Evolutionary conservation across 2,113 vertebrate species (phyloP).

Genomic region (Myxocyprinus asiaticus): DNA sequence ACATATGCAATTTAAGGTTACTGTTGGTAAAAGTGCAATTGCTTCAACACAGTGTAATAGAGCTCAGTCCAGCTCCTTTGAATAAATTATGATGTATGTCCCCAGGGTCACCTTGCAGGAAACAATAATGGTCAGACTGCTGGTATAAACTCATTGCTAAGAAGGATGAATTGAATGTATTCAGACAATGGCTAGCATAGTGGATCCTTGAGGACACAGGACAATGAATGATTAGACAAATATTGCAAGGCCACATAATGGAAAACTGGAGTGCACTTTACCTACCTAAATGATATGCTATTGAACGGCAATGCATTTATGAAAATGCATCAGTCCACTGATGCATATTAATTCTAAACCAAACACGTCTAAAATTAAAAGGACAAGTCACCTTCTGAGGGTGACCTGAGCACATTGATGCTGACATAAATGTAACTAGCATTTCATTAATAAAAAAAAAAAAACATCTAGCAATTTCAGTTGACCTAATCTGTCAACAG

Average conservation of each 20-base stretch:
- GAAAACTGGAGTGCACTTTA: conserved; percentile 71
- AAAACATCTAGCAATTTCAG: too few relatives aligned
- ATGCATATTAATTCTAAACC: background rate
- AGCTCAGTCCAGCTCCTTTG: conserved; percentile 42
- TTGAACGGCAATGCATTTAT: background rate
- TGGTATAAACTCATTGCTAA: conserved; percentile 27
- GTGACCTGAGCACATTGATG: background rate
- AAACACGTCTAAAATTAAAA: background rate
- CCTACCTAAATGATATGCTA: conserved; percentile 49
- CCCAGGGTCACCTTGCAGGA: conserved; percentile 67
- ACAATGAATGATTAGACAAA: conserved; percentile 71
- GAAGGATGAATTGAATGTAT: conserved; percentile 64
- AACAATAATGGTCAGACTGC: conserved; percentile 50
- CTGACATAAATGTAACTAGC: background rate
- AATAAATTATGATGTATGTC: conserved; percentile 51
- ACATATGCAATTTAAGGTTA: background rate
- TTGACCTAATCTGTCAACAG: conserved; percentile 27
- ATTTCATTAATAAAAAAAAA: conserved; percentile 19
- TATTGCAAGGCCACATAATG: conserved; percentile 64
- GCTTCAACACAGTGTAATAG: conserved; percentile 32
- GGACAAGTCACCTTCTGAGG: conserved; percentile 5
- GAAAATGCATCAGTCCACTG: background rate
- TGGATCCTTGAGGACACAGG: conserved; percentile 66
- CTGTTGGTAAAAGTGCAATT: conserved; percentile 19
- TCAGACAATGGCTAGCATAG: conserved; percentile 55